Evolutionary conservation across 2,113 vertebrate genomes (phyloP).

Genomic region (Cyprinodon brontotheroides): DNA sequence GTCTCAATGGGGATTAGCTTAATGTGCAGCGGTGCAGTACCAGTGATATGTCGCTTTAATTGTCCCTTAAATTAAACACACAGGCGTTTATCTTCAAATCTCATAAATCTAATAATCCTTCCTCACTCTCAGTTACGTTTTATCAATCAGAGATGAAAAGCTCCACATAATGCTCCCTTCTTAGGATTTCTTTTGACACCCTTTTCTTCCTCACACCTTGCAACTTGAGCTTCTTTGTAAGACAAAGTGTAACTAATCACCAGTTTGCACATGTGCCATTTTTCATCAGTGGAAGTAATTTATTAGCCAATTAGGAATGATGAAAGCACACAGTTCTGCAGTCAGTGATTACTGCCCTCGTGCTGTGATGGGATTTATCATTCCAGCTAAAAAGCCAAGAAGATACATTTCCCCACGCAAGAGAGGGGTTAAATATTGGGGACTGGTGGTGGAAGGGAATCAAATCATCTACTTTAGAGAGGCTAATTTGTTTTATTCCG

Average conservation of each 20-base stretch:
- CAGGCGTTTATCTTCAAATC: conserved; percentile 56
- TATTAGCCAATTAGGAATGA: conserved; percentile 65
- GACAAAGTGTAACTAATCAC: conserved; percentile 50
- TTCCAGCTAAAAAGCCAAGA: conserved; percentile 31
- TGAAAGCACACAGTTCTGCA: conserved; percentile 57
- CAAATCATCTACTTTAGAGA: conserved; percentile 24
- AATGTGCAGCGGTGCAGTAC: conserved; percentile 54
- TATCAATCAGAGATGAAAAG: conserved; percentile 54
- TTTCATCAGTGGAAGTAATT: conserved; percentile 63
- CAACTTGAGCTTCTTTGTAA: conserved; percentile 29
- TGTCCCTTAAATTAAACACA: conserved; percentile 68
- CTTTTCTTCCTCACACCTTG: conserved; percentile 7
- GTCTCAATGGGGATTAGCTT: conserved; percentile 63
- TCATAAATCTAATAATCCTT: conserved; percentile 64
- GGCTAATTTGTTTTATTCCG: conserved; percentile 26
- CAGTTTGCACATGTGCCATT: conserved; percentile 51
- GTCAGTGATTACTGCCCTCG: conserved; percentile 60
- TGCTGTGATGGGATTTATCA: conserved; percentile 56
- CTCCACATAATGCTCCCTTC: conserved; percentile 10
- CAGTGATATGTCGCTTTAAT: conserved; percentile 56
- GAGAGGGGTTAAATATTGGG: conserved; percentile 14
- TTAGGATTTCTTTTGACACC: conserved; percentile 14
- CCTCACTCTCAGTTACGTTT: conserved; percentile 43
- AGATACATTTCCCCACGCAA: conserved; percentile 22
- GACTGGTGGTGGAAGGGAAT: conserved; percentile 18